Percentiles rank a stretch among this genome's conserved stretches.
phyloP scores from a whole-genome alignment of 2,888 invertebrate species.

The Bimastos eiseni region DNA sequence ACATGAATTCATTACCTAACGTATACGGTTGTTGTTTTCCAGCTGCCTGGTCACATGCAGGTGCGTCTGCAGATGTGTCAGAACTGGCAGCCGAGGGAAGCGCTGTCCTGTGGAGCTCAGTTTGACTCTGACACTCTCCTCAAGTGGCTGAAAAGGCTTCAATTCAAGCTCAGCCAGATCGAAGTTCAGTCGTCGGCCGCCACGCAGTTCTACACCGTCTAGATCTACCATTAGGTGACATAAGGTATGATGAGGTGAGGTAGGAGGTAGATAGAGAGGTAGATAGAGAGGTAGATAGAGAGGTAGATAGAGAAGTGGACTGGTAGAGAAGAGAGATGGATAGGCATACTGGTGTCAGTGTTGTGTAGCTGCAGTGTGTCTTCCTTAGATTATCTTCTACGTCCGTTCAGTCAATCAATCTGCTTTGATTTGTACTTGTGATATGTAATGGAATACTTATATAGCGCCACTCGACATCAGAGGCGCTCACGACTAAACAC shows the following conservation, averaged over 20 bases:
- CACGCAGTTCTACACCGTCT: constrained; percentile 76
- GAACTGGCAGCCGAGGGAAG: constrained; percentile 73
- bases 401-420: no score
- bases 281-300: not conserved
- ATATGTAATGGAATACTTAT: no score
- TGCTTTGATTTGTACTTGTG: no score
- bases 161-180: constrained; percentile 97
- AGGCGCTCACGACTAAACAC: no score
- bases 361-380: no score
- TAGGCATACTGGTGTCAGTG: no score
- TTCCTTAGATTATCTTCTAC: no score
- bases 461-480: no score
- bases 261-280: not conserved
- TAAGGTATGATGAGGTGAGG: not conserved
- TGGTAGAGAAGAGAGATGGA: not conserved
- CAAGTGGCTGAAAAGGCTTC: constrained; percentile 86
- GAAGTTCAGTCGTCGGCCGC: constrained; percentile 89
- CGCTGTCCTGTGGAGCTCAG: constrained; percentile 48
- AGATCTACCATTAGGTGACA: not conserved
- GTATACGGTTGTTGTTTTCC: no score
- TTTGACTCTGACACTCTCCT: constrained; percentile 62
- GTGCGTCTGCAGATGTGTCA: constrained; percentile 84
- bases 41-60: constrained; percentile 87
- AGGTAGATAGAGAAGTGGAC: not conserved
- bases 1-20: no score